Base-by-base conservation (phyloP, 2,797 vertebrate genomes). In the Amblyopsis hoosieri region DNA sequence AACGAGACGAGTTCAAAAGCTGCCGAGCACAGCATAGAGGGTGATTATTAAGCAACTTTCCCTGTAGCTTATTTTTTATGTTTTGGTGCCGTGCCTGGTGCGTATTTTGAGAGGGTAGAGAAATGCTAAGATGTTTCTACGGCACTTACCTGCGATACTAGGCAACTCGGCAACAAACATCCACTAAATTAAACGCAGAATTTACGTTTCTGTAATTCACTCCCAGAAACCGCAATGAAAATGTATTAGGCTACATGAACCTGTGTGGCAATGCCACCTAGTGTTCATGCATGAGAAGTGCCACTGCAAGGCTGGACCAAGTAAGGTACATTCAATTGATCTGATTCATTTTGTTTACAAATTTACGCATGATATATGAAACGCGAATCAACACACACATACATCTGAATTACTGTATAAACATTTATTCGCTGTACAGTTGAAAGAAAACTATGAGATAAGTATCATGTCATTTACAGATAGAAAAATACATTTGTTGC, bases 401-500 rank as follows among this genome's bases (percentile, higher is more conserved):
- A 6, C 29, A 12, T 52, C 42, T 67, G 62, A 57, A 61, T 68
- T 74, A 80, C 75, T 15, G 57, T 81, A 87, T 66, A 89, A 87
- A 87, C 84, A 86, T 91, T 89, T 90, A 91, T 87, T 90, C 69
- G 85, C 75, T 85, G 77, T 67, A 88, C 77, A 81, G 66, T 60
- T 42, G 3, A 61, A 64, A 72, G 71, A 57, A 79, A 82, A 69
- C 68, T 61, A 69, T 76, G 66, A 37, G 74, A 78, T 78, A 76
- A 72, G 60, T 79, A 77, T 63, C 59, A 58, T 45, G 72, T 17
- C 5, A 69, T 19, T 74, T 63, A 75, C 60, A 62, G 55, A 79
- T 91, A 91, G 65, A 91, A 91, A 91, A 91, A 91, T 91, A 90
- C 75, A 19, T 89, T 76, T 88, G 71, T 71, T 71, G 82, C 82